Percentiles rank a stretch among this genome's conserved stretches.
Evolutionary conservation across 2,888 invertebrate genomes (phyloP).

Genomic region (Aporophyla nigra): DNA sequence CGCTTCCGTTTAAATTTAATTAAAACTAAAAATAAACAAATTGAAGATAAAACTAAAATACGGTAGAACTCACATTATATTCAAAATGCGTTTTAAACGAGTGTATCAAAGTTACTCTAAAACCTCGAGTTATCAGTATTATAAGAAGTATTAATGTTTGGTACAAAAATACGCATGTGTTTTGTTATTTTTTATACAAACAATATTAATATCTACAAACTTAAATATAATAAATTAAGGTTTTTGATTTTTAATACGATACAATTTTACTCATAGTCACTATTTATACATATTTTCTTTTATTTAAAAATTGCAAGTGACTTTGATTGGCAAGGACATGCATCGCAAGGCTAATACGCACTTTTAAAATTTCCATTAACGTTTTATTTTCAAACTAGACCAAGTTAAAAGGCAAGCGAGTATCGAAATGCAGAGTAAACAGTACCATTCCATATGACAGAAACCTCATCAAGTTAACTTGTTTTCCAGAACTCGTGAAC

Average conservation of each 20-base stretch:
- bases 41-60: constrained; percentile 59
- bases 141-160: constrained; percentile 73
- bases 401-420: constrained; percentile 35
- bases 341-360: constrained; percentile 31
- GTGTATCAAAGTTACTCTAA: constrained; percentile 58
- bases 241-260: constrained; percentile 51
- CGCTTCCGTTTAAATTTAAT: constrained; percentile 63
- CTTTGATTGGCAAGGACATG: constrained; percentile 53
- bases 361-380: constrained; percentile 18
- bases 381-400: constrained; percentile 19
- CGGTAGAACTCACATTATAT: constrained; percentile 58
- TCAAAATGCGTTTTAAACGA: constrained; percentile 69
- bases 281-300: constrained; percentile 21
- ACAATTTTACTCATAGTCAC: constrained; percentile 34
- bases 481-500: constrained; percentile 36
- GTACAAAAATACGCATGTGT: constrained; percentile 82
- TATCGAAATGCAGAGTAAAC: constrained; percentile 26
- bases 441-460: constrained; percentile 15
- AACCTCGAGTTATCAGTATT: constrained; percentile 64
- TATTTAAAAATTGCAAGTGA: constrained; percentile 28
- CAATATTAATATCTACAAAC: constrained; percentile 72
- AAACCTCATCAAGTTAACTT: constrained; percentile 42
- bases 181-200: constrained; percentile 76
- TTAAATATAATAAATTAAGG: constrained; percentile 72
- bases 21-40: constrained; percentile 68